A percentile compares a stretch with the other conserved stretches of the same genome.
Evolutionary conservation across 2,797 vertebrate genomes (phyloP).

Genomic region (Syngnathus acus): DNA sequence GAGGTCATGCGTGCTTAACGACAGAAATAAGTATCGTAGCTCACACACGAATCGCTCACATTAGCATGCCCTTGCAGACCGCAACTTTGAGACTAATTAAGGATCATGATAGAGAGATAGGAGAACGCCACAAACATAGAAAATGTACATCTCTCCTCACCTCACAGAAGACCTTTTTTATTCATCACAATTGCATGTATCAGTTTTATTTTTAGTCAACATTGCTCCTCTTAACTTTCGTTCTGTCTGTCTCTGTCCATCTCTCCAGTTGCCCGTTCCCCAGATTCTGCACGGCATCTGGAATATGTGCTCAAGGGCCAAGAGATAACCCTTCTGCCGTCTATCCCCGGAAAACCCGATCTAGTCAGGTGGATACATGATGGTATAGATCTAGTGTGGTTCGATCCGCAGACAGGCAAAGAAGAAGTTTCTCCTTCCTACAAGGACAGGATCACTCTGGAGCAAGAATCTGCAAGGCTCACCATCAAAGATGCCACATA

Average conservation of each 20-base stretch:
- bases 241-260: neutral
- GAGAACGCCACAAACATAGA: no score
- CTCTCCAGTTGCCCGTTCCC: constrained; percentile 24
- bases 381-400: constrained; percentile 39
- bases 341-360: rapidly evolving
- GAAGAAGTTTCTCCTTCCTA: neutral
- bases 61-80: no score
- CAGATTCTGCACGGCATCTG: constrained; percentile 21
- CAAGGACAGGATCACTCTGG: constrained; percentile 24
- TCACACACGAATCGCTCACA: no score
- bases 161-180: no score
- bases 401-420: neutral
- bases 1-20: no score
- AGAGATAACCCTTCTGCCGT: neutral
- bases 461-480: constrained; percentile 29
- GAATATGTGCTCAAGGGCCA: constrained; percentile 19
- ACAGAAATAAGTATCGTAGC: no score
- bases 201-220: no score
- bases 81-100: no score
- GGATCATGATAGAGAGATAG: no score
- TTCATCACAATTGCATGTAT: no score
- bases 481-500: constrained; percentile 15
- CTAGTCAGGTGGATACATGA: constrained; percentile 54
- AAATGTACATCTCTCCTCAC: no score
- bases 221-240: no score